Percentiles rank a stretch among this genome's conserved stretches.
Evolutionary conservation across 1,140 invertebrate species (phyloP).

Genomic region (Danaus melanippus): DNA sequence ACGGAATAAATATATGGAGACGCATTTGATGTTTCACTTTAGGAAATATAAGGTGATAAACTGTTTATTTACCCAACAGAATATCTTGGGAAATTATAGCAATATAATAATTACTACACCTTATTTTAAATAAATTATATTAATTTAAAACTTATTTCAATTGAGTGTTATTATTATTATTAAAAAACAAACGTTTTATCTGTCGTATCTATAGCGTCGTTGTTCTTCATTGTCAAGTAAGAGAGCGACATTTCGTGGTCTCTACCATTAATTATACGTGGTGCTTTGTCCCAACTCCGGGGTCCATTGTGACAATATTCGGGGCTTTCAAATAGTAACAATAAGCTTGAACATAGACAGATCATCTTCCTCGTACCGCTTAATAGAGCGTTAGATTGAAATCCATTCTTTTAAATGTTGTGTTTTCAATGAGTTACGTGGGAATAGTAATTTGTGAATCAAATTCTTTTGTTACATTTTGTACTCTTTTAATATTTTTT

Average conservation of each 20-base stretch:
- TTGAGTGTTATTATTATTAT: too few species aligned
- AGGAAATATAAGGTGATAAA: too few species aligned
- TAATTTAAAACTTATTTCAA: too few species aligned
- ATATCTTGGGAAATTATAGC: too few species aligned
- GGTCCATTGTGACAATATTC: slow-evolving; percentile 65
- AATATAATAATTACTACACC: neutral
- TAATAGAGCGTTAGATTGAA: slow-evolving; percentile 17
- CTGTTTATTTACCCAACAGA: too few species aligned
- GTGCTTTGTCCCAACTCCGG: slow-evolving; percentile 55
- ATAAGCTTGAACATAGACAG: slow-evolving; percentile 49
- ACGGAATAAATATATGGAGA: slow-evolving; percentile 34
- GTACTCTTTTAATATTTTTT: too few species aligned
- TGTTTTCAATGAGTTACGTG: too few species aligned
- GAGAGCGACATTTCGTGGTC: slow-evolving; percentile 60
- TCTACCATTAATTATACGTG: slow-evolving; percentile 64
- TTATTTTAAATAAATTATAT: slow-evolving; percentile 2
- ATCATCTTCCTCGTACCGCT: slow-evolving; percentile 46
- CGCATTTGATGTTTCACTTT: slow-evolving; percentile 7
- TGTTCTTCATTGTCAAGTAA: slow-evolving; percentile 34
- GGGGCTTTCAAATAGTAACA: slow-evolving; percentile 59
- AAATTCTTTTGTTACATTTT: too few species aligned
- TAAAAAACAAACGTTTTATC: too few species aligned
- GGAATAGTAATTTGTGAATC: too few species aligned
- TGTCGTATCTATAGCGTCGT: neutral
- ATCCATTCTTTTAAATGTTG: too few species aligned